Evolutionary conservation across 2,888 invertebrate genomes (phyloP).

Genomic region (Coremacera marginata): DNA sequence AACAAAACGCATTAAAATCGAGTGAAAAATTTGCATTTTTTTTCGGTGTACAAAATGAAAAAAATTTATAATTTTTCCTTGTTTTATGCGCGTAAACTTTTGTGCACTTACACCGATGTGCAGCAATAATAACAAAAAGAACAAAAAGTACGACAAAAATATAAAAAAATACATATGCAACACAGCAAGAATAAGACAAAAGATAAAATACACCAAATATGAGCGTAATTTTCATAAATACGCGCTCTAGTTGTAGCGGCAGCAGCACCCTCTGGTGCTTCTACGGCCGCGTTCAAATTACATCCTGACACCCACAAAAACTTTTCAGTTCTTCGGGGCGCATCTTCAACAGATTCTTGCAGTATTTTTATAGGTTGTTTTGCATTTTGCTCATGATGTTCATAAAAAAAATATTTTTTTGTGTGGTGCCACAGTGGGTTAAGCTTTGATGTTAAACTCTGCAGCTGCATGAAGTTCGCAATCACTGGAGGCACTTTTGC

Average conservation of each 20-base stretch:
- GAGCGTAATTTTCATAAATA: constrained; percentile 39
- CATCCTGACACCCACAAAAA: constrained; percentile 35
- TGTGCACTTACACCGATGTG: not conserved
- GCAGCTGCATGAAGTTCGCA: constrained; percentile 31
- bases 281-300: constrained; percentile 24
- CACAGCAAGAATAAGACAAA: constrained; percentile 7
- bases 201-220: constrained; percentile 31
- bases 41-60: not conserved
- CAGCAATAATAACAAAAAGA: not conserved
- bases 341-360: not conserved
- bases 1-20: constrained; percentile 30
- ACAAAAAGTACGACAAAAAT: not conserved
- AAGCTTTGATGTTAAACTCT: constrained; percentile 37
- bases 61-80: constrained; percentile 24
- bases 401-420: constrained; percentile 23
- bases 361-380: not conserved
- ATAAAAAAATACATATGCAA: constrained; percentile 36
- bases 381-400: not conserved
- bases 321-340: constrained; percentile 16
- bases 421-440: constrained; percentile 14
- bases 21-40: not conserved
- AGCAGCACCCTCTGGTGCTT: constrained; percentile 16
- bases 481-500: constrained; percentile 52
- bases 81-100: constrained; percentile 22
- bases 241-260: not conserved